Evolutionary conservation across 2,113 vertebrate genomes (phyloP).

Genomic region (Condylura cristata): DNA sequence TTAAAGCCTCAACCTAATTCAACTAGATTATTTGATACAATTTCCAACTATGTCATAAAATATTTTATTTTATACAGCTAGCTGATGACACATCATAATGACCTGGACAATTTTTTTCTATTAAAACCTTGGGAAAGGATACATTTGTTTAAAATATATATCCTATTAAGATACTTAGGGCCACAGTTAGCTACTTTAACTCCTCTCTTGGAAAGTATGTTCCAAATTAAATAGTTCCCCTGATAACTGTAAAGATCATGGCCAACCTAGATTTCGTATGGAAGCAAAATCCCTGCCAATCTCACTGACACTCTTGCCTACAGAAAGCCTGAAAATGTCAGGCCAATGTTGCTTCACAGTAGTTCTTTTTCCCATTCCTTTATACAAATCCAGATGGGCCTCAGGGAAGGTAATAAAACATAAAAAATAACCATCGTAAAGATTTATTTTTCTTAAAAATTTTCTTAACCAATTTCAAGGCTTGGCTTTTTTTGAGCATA

Average conservation of each 20-base stretch:
- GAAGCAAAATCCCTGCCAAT: constrained; percentile 56
- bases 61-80: neutral
- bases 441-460: constrained; percentile 19
- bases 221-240: constrained; percentile 47
- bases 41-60: neutral
- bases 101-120: neutral
- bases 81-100: neutral
- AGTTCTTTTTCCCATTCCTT: constrained; percentile 10
- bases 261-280: constrained; percentile 47
- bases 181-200: constrained; percentile 38
- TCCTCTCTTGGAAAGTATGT: constrained; percentile 51
- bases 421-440: constrained; percentile 24
- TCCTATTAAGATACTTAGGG: constrained; percentile 24
- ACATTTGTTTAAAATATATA: constrained; percentile 39
- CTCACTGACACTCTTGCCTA: neutral
- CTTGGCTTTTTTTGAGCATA: neutral
- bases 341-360: neutral
- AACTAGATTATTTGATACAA: neutral
- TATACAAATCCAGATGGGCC: neutral
- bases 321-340: constrained; percentile 48
- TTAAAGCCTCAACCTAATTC: neutral
- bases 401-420: constrained; percentile 19
- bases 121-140: constrained; percentile 47
- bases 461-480: neutral
- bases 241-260: constrained; percentile 56